Base-by-base conservation (phyloP, 2,113 vertebrate genomes). In the Ptychochromis oligacanthus region DNA sequence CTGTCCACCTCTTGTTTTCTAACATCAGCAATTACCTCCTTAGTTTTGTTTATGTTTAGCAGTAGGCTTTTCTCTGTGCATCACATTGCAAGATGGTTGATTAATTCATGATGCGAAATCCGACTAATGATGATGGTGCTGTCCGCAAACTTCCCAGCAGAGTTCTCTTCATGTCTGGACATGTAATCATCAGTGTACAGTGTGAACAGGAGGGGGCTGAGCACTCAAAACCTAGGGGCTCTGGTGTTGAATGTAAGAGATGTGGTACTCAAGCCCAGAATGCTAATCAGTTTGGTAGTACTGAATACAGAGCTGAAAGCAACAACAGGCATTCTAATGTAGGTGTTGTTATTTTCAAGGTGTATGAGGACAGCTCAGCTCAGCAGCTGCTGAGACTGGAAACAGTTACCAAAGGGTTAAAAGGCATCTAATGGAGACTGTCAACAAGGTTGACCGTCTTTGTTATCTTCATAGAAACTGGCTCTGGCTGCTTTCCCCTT, bases 21-120 rank as follows among this genome's bases (percentile, higher is more conserved):
- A 24, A 24, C 10, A 13, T 24, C 10, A 72, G 31, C 4, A 4
- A 52, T n/a, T 52, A 24, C 11, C 43, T 52, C 15, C 1, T 72
- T 72, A n/a, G 43, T 72, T 72, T 72, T 31, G 46, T 72, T 72
- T 17, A 72, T 54, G 67, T 72, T 52, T 52, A 72, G 43, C 67
- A 31, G 26, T 10, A 10, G 52, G 9, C 3, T n/a, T 18, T 55
- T 55, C 52, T 55, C 52, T n/a, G 52, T 11, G 7, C 6, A 54
- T 72, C 18, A 0, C 26, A 9, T 26, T 46, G 15, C 26, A 46
- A 49, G 64, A 49, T 67, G 15, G 0, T 36, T 49, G 22, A 67
- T 49, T 17, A 17, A 6, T 1, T 49, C 46, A 49, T 49, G 15
- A 49, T 49, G 17, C 17, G 14, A 49, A 49, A 17, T 17, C 36